phyloP scores from a whole-genome alignment of 2,113 vertebrate species.

The Chionomys nivalis region DNA sequence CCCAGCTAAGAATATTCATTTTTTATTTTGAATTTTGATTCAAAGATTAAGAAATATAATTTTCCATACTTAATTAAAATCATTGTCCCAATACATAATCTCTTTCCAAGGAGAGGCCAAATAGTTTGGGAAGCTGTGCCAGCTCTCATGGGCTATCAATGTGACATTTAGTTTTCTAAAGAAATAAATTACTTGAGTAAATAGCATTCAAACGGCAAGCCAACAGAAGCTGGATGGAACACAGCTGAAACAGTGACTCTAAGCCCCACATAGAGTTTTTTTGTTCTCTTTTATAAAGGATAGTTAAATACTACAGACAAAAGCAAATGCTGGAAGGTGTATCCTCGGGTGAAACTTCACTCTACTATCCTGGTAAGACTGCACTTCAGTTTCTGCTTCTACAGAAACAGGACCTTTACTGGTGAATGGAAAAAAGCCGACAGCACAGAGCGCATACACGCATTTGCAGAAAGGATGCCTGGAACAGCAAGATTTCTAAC shows the following conservation, averaged over 20 bases:
- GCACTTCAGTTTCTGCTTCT: neutral
- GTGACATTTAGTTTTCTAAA: constrained; percentile 63
- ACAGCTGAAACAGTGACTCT: neutral
- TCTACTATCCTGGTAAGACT: neutral
- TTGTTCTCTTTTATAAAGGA: neutral
- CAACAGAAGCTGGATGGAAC: neutral
- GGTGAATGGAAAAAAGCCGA: neutral
- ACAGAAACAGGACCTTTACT: neutral
- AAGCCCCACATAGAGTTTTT: neutral
- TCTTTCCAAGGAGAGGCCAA: constrained; percentile 42
- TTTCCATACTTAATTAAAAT: constrained; percentile 56
- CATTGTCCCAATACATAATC: constrained; percentile 37
- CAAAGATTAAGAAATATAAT: constrained; percentile 60
- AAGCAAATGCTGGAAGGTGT: neutral
- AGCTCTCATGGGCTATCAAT: constrained; percentile 34
- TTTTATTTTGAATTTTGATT: constrained; percentile 32
- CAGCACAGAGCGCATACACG: neutral
- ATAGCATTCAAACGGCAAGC: constrained; percentile 28
- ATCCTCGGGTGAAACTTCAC: neutral
- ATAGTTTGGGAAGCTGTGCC: constrained; percentile 45
- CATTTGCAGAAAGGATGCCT: neutral
- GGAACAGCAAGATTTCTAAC: neutral
- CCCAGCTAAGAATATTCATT: neutral
- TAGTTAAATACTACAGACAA: constrained; percentile 24
- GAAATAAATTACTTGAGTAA: constrained; percentile 57